Evolutionary conservation across 2,888 invertebrate genomes (phyloP), one percentile per base, ranked within the genome.

Genomic region (Leucozona laternaria): DNA sequence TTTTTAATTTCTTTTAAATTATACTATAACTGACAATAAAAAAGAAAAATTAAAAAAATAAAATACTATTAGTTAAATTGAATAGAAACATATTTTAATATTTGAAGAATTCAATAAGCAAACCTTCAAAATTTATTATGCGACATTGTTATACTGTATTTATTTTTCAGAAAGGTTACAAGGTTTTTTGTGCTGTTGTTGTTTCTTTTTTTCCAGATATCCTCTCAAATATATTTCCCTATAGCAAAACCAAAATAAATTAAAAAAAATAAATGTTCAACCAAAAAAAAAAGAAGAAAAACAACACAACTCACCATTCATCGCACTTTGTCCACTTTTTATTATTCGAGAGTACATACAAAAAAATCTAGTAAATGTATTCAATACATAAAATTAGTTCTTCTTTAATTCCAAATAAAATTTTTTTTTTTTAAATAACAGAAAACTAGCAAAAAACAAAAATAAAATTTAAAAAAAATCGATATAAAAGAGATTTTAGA

Each of bases 21-120:
- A 13, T 22, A 57, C 79, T 84, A 57, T 75, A 79, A 79, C 62
- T 60, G 83, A 84, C 83, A 84, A 86, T 68, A 73, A 81, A 79
- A 77, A 73, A 81, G 72, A 73, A 62, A 11, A 53, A 17, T 34
- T 43, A 45, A 64, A 5, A 4, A 64, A 64, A 48, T 5, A 10
- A 64, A 57, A 55, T 37, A 13, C 13, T 22, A 25, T 62, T 37
- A 68, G 5, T 58, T 55, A 58, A 48, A 55, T 28, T 68, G 4
- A 77, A 70, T 31, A 77, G 17, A 40, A 31, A 45, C 13, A 50
- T 58, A 17, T 70, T 40, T 62, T 31, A 37, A 43, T 43, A 53
- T 37, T 40, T 66, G 17, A 34, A 43, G 7, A 40, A 40, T 28
- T 17, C 11, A 15, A 20, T 10, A 48, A n/a, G 11, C 6, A 40